These are phyloP conservation scores for Ptilorrhoa leucosticta DNA, from an alignment of 2,113 vertebrate species.

Conservation along the genomic window DNA sequence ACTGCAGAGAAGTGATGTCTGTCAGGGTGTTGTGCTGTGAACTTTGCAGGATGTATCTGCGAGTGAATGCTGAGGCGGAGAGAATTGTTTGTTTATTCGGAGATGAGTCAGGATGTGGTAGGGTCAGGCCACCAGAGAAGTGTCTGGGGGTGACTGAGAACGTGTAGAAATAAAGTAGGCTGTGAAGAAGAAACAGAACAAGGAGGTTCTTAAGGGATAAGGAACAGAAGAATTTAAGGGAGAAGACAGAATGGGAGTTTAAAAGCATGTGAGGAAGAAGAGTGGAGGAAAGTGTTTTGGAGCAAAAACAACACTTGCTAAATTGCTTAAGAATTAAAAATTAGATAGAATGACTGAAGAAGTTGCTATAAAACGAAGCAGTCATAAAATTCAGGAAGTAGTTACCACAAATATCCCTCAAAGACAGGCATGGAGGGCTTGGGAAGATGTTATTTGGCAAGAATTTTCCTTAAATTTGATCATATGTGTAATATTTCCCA, in stretches of 20 bases:
- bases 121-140: not conserved
- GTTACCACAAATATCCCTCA: not conserved
- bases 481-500: not conserved
- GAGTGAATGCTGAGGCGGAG: not conserved
- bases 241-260: not conserved
- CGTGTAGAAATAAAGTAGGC: not conserved
- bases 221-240: not conserved
- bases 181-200: not conserved
- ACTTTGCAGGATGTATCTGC: not conserved
- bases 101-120: not conserved
- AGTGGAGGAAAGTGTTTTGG: not conserved
- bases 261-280: not conserved
- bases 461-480: not conserved
- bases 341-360: not conserved
- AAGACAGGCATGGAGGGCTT: not conserved
- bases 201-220: not conserved
- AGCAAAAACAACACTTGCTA: not conserved
- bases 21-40: not conserved
- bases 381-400: not conserved
- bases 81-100: not conserved
- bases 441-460: not conserved
- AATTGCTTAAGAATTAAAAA: not conserved
- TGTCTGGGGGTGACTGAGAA: not conserved
- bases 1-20: not conserved
- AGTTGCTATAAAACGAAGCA: not conserved